Evolutionary conservation across 2,113 vertebrate species (phyloP).

Genomic region (Arvicanthis niloticus): DNA sequence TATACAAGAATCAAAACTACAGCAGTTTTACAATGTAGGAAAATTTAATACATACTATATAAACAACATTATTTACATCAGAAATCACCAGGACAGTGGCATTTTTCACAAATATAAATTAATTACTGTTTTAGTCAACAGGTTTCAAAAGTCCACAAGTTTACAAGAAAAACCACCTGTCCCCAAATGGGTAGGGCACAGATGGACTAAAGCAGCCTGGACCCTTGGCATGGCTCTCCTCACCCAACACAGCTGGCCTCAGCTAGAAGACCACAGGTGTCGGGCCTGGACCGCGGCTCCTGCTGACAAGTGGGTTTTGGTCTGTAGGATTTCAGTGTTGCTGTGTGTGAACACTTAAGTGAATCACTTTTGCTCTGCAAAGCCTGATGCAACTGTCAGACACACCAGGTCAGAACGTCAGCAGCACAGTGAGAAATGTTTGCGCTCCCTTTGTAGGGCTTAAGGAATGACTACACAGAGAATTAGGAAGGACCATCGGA

Average conservation of each 20-base stretch:
- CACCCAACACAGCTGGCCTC: neutral
- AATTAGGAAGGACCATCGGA: neutral
- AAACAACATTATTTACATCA: slow-evolving; percentile 98
- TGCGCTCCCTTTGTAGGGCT: slow-evolving; percentile 54
- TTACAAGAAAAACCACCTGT: slow-evolving; percentile 85
- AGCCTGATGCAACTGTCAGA: slow-evolving; percentile 31
- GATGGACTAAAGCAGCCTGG: slow-evolving; percentile 81
- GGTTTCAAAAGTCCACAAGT: slow-evolving; percentile 88
- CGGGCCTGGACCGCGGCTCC: slow-evolving; percentile 23
- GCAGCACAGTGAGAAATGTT: slow-evolving; percentile 47
- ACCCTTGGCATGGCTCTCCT: slow-evolving; percentile 74
- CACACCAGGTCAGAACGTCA: slow-evolving; percentile 35
- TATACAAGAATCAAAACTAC: slow-evolving; percentile 89
- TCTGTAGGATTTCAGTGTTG: slow-evolving; percentile 70
- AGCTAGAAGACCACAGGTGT: neutral
- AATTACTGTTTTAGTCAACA: slow-evolving; percentile 93
- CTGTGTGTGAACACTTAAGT: slow-evolving; percentile 8
- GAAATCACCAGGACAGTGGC: slow-evolving; percentile 96
- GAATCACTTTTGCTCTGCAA: slow-evolving; percentile 1
- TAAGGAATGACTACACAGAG: slow-evolving; percentile 49
- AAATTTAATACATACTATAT: slow-evolving; percentile 99
- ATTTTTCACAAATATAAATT: slow-evolving; percentile 99
- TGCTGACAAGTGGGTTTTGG: slow-evolving; percentile 71
- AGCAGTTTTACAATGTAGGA: slow-evolving; percentile 95
- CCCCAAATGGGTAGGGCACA: slow-evolving; percentile 69